Evolutionary conservation across 30 jellyfish, hydroid and myxozoan genomes (phyloP).

Genomic region (Mastigias papua): DNA sequence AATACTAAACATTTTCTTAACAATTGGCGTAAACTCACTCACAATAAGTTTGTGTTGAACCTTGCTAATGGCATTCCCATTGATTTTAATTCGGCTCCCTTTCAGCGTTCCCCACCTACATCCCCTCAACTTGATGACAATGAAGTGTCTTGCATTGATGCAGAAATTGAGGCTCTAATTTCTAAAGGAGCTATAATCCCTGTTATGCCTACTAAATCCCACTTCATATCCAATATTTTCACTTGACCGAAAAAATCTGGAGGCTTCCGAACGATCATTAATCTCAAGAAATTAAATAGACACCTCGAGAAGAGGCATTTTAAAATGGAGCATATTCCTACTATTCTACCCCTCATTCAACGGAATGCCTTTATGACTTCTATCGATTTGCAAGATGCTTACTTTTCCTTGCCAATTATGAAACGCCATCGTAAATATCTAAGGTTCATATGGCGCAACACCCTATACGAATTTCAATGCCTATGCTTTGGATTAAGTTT

Average conservation of each 20-base stretch:
- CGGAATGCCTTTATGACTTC: no score
- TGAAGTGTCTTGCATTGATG: slow-evolving; percentile 10
- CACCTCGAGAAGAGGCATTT: no score
- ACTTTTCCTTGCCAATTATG: no score
- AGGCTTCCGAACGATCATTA: no score
- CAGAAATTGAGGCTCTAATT: background rate
- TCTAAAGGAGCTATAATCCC: background rate
- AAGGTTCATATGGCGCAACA: background rate
- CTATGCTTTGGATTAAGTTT: background rate
- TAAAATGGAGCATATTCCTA: no score
- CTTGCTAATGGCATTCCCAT: background rate
- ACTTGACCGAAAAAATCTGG: no score
- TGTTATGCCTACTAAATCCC: background rate
- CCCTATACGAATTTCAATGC: no score
- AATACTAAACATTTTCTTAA: background rate
- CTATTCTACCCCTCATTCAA: no score
- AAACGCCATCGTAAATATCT: background rate
- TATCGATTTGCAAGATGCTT: no score
- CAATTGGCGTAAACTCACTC: slow-evolving; percentile 5
- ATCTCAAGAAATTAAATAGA: no score
- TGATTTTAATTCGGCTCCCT: background rate
- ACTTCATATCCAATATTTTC: background rate
- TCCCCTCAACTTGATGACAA: slow-evolving; percentile 7
- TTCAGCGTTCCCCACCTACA: background rate
- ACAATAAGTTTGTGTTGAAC: background rate